Evolutionary conservation across 2,888 invertebrate genomes (phyloP).

Genomic region (Apeira syringaria): DNA sequence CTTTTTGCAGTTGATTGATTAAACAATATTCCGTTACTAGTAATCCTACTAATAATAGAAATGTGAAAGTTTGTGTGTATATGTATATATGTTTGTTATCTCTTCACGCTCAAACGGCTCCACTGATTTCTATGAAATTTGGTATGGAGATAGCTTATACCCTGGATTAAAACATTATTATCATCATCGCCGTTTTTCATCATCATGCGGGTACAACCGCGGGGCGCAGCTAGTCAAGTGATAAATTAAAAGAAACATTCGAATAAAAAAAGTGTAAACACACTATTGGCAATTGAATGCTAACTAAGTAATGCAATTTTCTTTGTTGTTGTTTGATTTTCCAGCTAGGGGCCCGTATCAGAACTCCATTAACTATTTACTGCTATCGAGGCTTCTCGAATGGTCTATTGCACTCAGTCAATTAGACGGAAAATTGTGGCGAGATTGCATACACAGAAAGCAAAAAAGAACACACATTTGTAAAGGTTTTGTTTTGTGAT

Average conservation of each 20-base stretch:
- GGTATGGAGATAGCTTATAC: no score
- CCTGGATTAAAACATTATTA: no score
- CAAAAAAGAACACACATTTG: constrained; percentile 23
- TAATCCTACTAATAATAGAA: no score
- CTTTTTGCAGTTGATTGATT: constrained; percentile 4
- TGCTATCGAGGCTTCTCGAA: constrained; percentile 62
- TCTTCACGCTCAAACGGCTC: no score
- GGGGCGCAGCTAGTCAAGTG: no score
- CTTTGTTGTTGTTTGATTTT: constrained; percentile 44
- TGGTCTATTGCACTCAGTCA: constrained; percentile 76
- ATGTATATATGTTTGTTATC: no score
- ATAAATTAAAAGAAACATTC: constrained; percentile 1
- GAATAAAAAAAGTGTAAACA: constrained; percentile 20
- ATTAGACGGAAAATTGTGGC: constrained; percentile 80
- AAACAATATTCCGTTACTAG: constrained; percentile 4
- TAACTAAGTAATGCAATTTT: constrained; percentile 13
- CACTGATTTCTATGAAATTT: no score
- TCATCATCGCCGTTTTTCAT: no score
- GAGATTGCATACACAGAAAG: constrained; percentile 44
- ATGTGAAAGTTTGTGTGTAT: no score
- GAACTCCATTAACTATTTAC: constrained; percentile 69
- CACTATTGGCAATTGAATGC: constrained; percentile 2
- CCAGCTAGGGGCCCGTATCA: constrained; percentile 58
- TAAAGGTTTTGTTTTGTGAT: constrained; percentile 8
- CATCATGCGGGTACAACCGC: no score